These are phyloP conservation scores for Hozukius guyotensis DNA, from an alignment of 2,797 vertebrate genomes.

Conservation along the genomic window DNA sequence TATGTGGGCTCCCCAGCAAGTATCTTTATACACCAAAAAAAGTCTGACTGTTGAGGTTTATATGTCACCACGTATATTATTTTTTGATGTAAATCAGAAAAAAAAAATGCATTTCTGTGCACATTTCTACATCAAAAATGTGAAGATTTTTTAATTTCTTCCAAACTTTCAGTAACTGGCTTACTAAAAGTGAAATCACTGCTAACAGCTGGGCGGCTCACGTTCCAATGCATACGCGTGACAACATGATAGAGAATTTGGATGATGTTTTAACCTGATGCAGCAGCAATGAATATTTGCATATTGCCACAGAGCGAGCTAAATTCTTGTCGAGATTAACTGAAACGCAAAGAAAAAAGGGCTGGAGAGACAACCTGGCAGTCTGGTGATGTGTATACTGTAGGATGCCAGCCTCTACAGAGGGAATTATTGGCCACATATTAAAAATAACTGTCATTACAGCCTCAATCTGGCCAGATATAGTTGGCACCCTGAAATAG, in stretches of 20 bases:
- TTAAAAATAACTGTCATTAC: constrained; percentile 37
- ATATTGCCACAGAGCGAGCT: neutral
- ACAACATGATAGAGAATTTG: neutral
- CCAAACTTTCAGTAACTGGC: neutral
- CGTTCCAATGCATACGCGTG: neutral
- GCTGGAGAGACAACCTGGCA: neutral
- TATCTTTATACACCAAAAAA: neutral
- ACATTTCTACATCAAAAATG: neutral
- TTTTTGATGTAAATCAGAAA: neutral
- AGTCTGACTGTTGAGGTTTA: neutral
- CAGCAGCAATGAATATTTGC: neutral
- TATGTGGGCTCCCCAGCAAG: neutral
- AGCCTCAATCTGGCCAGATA: constrained; percentile 23
- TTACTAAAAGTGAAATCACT: neutral
- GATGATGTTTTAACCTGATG: neutral
- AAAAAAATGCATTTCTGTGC: neutral
- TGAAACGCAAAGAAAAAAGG: neutral
- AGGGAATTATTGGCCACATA: constrained; percentile 22
- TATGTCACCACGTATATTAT: neutral
- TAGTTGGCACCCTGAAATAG: constrained; percentile 32
- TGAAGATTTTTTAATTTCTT: neutral
- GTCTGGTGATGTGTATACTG: neutral
- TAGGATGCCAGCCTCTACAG: constrained; percentile 9
- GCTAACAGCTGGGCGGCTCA: neutral
- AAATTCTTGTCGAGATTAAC: neutral